phyloP scores from a whole-genome alignment of 2,797 vertebrate species.

The Chelon auratus region DNA sequence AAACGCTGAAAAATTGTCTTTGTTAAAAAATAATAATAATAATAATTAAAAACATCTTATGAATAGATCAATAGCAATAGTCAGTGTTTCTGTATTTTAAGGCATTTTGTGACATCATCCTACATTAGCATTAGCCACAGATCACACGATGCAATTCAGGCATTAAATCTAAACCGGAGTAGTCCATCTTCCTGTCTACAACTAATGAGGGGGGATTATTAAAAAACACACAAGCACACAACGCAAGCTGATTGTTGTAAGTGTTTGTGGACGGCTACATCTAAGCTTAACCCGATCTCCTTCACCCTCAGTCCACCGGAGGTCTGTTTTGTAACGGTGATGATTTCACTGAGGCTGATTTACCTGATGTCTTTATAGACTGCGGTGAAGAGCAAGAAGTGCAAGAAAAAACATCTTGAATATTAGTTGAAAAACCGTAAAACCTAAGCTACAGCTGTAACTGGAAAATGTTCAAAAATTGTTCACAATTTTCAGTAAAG shows the following conservation, averaged over 20 bases:
- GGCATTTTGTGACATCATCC: slow-evolving; percentile 9
- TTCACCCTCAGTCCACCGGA: background rate
- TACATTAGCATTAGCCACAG: slow-evolving; percentile 11
- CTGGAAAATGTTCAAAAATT: background rate
- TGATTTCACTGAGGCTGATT: background rate
- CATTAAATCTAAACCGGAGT: slow-evolving; percentile 28
- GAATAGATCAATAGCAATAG: slow-evolving; percentile 5
- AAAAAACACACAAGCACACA: slow-evolving; percentile 23
- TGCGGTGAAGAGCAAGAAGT: background rate
- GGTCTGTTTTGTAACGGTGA: background rate
- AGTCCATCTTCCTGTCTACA: slow-evolving; percentile 38
- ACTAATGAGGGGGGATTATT: slow-evolving; percentile 42
- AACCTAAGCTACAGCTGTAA: background rate
- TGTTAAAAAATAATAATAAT: background rate
- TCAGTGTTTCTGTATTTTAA: slow-evolving; percentile 9
- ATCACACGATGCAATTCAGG: slow-evolving; percentile 11
- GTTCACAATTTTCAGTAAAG: background rate
- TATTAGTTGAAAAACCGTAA: background rate
- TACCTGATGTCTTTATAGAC: background rate
- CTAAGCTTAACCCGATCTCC: background rate
- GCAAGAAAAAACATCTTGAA: background rate
- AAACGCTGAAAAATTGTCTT: background rate
- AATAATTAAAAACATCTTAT: background rate
- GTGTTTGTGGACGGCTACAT: slow-evolving; percentile 8
- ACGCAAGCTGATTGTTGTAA: slow-evolving; percentile 28